Conservation (phyloP, 2,888 invertebrate genomes). For the Idaea dimidiata region DNA sequence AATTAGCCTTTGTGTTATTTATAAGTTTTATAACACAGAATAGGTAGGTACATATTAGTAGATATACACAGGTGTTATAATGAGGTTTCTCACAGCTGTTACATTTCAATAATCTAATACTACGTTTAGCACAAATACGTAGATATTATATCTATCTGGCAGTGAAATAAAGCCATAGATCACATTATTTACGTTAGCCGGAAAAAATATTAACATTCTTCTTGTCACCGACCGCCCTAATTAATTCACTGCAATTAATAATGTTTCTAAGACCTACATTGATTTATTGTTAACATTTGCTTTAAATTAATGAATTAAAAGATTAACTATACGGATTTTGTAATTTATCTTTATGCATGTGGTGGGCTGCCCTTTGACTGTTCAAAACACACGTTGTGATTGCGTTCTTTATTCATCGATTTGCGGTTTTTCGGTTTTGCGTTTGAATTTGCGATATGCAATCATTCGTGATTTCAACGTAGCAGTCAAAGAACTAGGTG, state of each 20-base stretch:
- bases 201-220: constrained; percentile 13
- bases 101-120: not conserved
- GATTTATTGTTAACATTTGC: constrained; percentile 15
- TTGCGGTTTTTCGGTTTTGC: too few relatives aligned
- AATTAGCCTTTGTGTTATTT: not conserved
- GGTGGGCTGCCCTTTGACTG: not conserved
- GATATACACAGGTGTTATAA: too few relatives aligned
- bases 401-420: too few relatives aligned
- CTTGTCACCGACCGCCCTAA: constrained; percentile 17
- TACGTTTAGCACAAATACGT: not conserved
- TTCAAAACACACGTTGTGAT: too few relatives aligned
- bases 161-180: constrained; percentile 10
- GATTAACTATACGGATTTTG: constrained; percentile 26
- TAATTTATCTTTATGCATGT: constrained; percentile 21
- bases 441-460: too few relatives aligned
- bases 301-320: constrained; percentile 17
- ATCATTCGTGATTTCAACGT: too few relatives aligned
- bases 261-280: constrained; percentile 6
- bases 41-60: too few relatives aligned
- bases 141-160: not conserved
- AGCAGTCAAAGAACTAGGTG: too few relatives aligned
- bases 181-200: constrained; percentile 19
- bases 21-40: too few relatives aligned
- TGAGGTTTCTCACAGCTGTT: not conserved
- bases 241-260: constrained; percentile 24